These are phyloP conservation scores for Xiphias gladius DNA, from an alignment of 2,113 vertebrate species.

Conservation along the genomic window DNA sequence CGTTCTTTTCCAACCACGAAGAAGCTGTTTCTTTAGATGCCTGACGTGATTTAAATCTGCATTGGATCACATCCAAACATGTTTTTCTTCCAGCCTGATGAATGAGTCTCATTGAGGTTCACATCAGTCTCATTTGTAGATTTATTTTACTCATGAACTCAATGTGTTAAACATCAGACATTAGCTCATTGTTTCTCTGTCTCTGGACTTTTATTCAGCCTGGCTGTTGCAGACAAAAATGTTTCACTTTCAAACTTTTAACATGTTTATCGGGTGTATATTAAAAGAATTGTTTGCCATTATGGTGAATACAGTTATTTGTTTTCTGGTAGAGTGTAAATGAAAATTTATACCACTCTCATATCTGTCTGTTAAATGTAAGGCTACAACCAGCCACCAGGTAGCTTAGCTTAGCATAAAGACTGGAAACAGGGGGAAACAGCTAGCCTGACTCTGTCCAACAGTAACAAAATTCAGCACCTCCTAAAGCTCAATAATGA, in stretches of 20 bases:
- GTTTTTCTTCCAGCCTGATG: conserved; percentile 50
- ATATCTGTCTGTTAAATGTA: too few species aligned
- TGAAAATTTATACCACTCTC: background rate
- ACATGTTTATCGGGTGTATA: background rate
- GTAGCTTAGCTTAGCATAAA: too few species aligned
- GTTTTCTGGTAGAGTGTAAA: background rate
- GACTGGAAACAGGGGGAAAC: too few species aligned
- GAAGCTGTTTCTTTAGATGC: conserved; percentile 14
- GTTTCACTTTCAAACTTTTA: background rate
- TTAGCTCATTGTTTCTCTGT: conserved; percentile 22
- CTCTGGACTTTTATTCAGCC: conserved; percentile 50
- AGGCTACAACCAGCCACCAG: too few species aligned
- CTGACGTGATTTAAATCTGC: conserved; percentile 16
- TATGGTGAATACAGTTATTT: background rate
- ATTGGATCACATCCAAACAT: conserved; percentile 39
- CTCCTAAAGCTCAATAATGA: too few species aligned
- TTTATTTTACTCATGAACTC: conserved; percentile 58
- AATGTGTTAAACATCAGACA: conserved; percentile 39
- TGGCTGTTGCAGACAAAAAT: background rate
- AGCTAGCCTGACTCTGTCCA: too few species aligned
- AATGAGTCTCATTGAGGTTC: conserved; percentile 42
- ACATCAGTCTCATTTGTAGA: conserved; percentile 56
- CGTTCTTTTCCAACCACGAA: conserved; percentile 16
- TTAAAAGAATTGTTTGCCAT: background rate
- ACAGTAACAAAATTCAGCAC: too few species aligned